Evolutionary conservation across 2,113 vertebrate species (phyloP).

Genomic region (Hemiprocne comata): DNA sequence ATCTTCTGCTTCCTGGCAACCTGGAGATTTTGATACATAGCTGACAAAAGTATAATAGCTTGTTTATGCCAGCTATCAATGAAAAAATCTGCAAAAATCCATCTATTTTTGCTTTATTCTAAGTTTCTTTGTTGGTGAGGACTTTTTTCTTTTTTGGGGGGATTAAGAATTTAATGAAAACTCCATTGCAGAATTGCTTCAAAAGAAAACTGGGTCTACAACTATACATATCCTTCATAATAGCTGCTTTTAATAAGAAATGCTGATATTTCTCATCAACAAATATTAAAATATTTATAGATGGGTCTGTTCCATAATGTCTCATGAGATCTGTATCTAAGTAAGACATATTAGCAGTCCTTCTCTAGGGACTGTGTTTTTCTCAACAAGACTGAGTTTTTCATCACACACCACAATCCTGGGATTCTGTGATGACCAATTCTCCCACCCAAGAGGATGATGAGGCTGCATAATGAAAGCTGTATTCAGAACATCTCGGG

Average conservation of each 20-base stretch:
- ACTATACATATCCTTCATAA: neutral
- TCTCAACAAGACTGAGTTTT: neutral
- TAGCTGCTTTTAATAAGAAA: neutral
- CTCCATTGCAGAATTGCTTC: neutral
- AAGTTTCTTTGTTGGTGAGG: neutral
- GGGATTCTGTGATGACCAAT: neutral
- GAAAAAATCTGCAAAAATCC: neutral
- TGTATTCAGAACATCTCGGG: neutral
- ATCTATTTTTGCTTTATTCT: neutral
- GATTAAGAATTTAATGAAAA: neutral
- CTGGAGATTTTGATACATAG: neutral
- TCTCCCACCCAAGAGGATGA: neutral
- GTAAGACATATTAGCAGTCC: neutral
- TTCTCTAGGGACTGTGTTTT: neutral
- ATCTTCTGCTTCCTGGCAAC: neutral
- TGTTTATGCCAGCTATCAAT: neutral
- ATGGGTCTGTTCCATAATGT: neutral
- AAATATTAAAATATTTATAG: neutral
- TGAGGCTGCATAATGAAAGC: neutral
- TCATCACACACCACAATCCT: neutral
- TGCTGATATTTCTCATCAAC: neutral
- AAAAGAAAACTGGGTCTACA: neutral
- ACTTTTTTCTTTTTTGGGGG: fast-evolving
- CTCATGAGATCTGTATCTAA: neutral
- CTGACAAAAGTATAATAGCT: neutral